phyloP scores from a whole-genome alignment of 2,888 invertebrate species.

The Cerceris rybyensis region DNA sequence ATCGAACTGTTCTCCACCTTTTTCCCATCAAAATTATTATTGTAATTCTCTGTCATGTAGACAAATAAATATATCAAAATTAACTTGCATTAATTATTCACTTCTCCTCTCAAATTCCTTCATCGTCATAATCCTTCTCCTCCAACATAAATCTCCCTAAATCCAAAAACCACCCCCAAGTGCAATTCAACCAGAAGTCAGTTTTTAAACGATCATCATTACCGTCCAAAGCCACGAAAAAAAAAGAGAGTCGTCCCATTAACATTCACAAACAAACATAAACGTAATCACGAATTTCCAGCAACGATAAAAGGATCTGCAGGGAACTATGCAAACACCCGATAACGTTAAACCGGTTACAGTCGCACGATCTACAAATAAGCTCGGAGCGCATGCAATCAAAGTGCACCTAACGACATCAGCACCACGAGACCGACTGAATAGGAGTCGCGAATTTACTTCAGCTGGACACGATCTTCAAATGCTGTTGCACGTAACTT shows the following conservation, averaged over 20 bases:
- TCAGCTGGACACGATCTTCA: background rate
- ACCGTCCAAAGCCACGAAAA: background rate
- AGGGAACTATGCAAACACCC: conserved; percentile 9
- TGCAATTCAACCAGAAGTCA: too few relatives aligned
- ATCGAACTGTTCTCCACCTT: too few relatives aligned
- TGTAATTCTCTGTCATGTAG: too few relatives aligned
- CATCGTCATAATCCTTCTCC: background rate
- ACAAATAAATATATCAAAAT: too few relatives aligned
- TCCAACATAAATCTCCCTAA: too few relatives aligned
- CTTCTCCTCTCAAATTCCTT: background rate
- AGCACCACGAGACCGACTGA: background rate
- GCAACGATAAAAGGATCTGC: background rate
- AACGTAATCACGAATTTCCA: background rate
- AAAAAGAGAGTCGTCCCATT: background rate
- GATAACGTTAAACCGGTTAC: background rate
- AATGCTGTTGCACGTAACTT: conserved; percentile 24
- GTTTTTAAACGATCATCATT: background rate
- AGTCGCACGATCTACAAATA: conserved; percentile 14
- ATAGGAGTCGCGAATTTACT: conserved; percentile 28
- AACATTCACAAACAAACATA: background rate
- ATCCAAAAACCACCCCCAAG: too few relatives aligned
- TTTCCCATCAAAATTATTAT: too few relatives aligned
- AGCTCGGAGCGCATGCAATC: conserved; percentile 1
- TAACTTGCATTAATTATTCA: background rate
- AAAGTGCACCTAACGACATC: conserved; percentile 4